Percentiles rank a stretch among this genome's conserved stretches.
These are phyloP conservation scores for Egretta garzetta DNA, from an alignment of 2,113 vertebrate genomes.

Conservation along the genomic window DNA sequence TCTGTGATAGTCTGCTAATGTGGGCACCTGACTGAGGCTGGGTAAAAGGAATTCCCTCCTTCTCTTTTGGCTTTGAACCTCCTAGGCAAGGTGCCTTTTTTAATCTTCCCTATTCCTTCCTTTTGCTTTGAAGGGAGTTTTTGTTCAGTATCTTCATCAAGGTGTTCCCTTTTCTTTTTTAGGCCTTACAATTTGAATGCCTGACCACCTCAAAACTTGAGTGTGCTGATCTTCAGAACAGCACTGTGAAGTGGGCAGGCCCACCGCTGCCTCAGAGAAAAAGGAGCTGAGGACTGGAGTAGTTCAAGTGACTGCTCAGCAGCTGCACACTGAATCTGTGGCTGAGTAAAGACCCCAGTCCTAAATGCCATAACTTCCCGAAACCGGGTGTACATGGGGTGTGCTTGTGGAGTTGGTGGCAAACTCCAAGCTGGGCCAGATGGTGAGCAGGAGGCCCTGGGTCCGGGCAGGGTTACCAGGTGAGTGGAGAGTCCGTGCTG, in stretches of 20 bases:
- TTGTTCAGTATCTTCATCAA: neutral
- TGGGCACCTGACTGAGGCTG: neutral
- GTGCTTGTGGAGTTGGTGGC: accelerated
- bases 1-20: neutral
- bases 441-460: accelerated
- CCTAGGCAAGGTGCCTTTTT: neutral
- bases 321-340: neutral
- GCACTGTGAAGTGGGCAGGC: neutral
- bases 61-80: neutral
- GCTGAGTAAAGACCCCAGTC: neutral
- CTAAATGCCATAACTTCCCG: neutral
- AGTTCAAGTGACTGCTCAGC: neutral
- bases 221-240: neutral
- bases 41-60: conserved; percentile 2
- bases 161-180: neutral
- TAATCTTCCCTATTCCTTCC: neutral
- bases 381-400: accelerated
- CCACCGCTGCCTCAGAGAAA: neutral
- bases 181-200: neutral
- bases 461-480: neutral
- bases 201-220: neutral
- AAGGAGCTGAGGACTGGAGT: neutral
- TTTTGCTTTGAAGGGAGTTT: conserved; percentile 26
- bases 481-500: accelerated
- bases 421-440: neutral